Evolutionary conservation across 2,888 invertebrate genomes (phyloP), one percentile per base, ranked within the genome.

Genomic region (Ceratothoa steindachneri): DNA sequence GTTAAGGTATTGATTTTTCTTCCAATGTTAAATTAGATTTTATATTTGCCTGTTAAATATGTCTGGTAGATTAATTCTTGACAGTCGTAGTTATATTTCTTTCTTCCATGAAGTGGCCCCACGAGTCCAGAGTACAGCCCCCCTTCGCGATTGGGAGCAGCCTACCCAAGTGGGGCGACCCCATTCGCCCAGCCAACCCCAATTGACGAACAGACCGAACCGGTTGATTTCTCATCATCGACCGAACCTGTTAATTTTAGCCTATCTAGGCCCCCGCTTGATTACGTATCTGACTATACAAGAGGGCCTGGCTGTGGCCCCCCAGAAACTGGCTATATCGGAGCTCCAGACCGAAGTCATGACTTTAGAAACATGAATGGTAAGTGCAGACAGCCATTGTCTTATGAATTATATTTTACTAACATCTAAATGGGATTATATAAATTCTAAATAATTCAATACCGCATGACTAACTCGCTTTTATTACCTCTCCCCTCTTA

Each of bases 171-270:
- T 24, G 73, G 75, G 27, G 69, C 74, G 24, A 72, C 72, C 15
- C 75, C 79, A 24, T 76, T 72, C 71, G 75, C 71, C 53, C 79
- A 76, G 52, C 79, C 76, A 7, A 30, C 73, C 4, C 69, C 69
- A 29, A 79, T 79, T 15, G 79, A 79, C 53, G 79, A 83, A 74
- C 84, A 84, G 80, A 83, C 83, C 12, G 84, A 84, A 77, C 84
- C 84, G 4, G 83, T 84, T 60, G 84, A 84, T 80, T 84, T 84
- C 80, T 83, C 83, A 15, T 74, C 79, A 1, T 74, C 79, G 24
- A 71, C 76, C 0, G 79, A 79, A 51, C 79, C 79, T 19, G 79
- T 79, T 28, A 79, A 79, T 52, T 79, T 79, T 76, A 75, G 75
- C 30, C 70, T 79, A 30, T 73, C 79, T 7, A 69, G 79, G 12